Evolutionary conservation across 2,888 invertebrate species (phyloP).

Genomic region (Chromoteleia sp.): DNA sequence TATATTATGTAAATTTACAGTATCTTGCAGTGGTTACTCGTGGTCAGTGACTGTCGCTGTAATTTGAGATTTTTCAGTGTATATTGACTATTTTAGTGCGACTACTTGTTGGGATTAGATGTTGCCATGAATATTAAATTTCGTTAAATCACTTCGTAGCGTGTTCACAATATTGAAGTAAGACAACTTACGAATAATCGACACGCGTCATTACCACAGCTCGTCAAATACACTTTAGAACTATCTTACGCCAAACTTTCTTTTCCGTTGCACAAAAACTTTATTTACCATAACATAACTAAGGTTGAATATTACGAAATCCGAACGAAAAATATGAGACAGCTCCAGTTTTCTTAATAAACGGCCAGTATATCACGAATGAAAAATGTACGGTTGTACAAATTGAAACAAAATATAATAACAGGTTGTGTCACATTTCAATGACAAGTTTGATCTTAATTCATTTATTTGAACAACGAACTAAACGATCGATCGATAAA

Average conservation of each 20-base stretch:
- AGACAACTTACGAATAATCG: conserved; percentile 55
- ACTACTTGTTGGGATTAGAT: conserved; percentile 21
- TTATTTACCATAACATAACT: conserved; percentile 62
- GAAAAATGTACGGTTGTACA: not conserved
- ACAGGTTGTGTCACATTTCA: conserved; percentile 34
- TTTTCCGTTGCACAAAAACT: conserved; percentile 64
- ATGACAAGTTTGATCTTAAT: conserved; percentile 42
- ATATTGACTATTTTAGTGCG: conserved; percentile 38
- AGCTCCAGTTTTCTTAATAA: not conserved
- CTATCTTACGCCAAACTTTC: conserved; percentile 57
- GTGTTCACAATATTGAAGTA: conserved; percentile 46
- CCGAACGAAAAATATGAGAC: conserved; percentile 31
- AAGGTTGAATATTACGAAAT: conserved; percentile 22
- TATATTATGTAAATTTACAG: no score
- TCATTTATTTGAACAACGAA: conserved; percentile 35
- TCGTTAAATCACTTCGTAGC: conserved; percentile 55
- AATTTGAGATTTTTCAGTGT: conserved; percentile 3
- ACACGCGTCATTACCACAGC: conserved; percentile 62
- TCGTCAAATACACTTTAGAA: conserved; percentile 60
- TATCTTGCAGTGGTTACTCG: no score
- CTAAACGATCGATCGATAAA: conserved; percentile 52
- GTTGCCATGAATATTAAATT: conserved; percentile 44
- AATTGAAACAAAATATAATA: conserved; percentile 5
- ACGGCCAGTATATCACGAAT: not conserved
- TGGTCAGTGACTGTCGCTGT: no score